phyloP scores from a whole-genome alignment of 2,113 vertebrate species.

The Osmerus mordax region DNA sequence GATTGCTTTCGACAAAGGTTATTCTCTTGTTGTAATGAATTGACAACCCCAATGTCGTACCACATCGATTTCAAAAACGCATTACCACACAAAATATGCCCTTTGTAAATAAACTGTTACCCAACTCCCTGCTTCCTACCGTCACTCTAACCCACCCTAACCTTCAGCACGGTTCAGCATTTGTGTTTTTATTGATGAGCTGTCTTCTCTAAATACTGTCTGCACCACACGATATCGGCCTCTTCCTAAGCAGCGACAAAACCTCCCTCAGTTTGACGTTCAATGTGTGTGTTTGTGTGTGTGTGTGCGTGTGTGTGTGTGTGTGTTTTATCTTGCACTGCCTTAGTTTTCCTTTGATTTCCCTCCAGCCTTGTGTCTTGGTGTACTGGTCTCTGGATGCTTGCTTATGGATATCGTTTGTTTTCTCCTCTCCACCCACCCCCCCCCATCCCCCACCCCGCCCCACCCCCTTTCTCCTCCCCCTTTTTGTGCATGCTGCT shows the following conservation, averaged over 20 bases:
- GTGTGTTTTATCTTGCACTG: slow-evolving; percentile 59
- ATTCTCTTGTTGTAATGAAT: not conserved
- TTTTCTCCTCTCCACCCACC: slow-evolving; percentile 61
- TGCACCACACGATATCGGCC: slow-evolving; percentile 24
- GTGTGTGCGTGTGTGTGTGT: slow-evolving; percentile 33
- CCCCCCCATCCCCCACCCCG: not conserved
- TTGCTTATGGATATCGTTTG: slow-evolving; percentile 77
- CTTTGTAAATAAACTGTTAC: slow-evolving; percentile 10
- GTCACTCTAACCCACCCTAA: slow-evolving; percentile 3
- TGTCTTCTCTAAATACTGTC: slow-evolving; percentile 34
- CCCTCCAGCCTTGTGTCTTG: slow-evolving; percentile 63
- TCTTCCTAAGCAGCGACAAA: slow-evolving; percentile 6
- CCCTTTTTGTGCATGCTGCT: slow-evolving; percentile 36
- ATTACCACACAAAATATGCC: slow-evolving; percentile 3
- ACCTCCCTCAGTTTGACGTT: slow-evolving; percentile 39
- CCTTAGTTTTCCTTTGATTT: slow-evolving; percentile 59
- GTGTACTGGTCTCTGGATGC: slow-evolving; percentile 73
- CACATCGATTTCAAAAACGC: not conserved
- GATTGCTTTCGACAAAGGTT: slow-evolving; percentile 9
- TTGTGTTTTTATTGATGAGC: slow-evolving; percentile 38
- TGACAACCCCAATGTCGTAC: not conserved
- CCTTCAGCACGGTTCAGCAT: not conserved
- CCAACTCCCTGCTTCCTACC: slow-evolving; percentile 6
- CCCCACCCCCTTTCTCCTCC: slow-evolving; percentile 2
- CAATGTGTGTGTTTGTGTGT: slow-evolving; percentile 34